A percentile compares a stretch with the other conserved stretches of the same genome.
Conservation (phyloP, 1,140 invertebrate genomes). For the Drosophila nigromelanica region DNA sequence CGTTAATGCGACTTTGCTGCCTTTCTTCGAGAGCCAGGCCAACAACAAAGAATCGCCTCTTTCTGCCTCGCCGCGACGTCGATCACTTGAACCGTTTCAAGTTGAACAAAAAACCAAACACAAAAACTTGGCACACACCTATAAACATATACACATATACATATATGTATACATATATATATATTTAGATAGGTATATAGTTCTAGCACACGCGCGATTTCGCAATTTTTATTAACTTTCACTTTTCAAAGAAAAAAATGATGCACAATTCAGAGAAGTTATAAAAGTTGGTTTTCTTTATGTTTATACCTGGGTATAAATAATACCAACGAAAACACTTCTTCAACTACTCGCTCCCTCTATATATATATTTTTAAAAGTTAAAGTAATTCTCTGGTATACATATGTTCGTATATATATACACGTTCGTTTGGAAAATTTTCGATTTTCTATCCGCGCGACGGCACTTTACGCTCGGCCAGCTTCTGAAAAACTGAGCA, state of each 20-base stretch:
- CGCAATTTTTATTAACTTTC: constrained; percentile 76
- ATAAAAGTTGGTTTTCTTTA: not conserved
- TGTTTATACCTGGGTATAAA: not conserved
- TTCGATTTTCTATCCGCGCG: constrained; percentile 56
- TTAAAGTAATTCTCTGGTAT: constrained; percentile 63
- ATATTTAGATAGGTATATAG: constrained; percentile 30
- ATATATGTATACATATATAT: constrained; percentile 35
- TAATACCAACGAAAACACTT: constrained; percentile 8
- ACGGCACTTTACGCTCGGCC: constrained; percentile 69
- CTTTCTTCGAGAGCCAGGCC: constrained; percentile 28
- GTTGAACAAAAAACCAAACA: constrained; percentile 34
- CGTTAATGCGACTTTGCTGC: constrained; percentile 67
- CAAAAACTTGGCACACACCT: constrained; percentile 32
- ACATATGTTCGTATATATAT: constrained; percentile 47
- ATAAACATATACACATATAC: constrained; percentile 17
- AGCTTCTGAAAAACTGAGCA: constrained; percentile 77
- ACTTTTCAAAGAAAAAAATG: constrained; percentile 38
- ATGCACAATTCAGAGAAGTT: constrained; percentile 1
- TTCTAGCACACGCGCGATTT: constrained; percentile 67
- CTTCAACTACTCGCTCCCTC: constrained; percentile 1
- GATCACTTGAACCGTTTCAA: constrained; percentile 34
- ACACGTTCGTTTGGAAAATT: constrained; percentile 59
- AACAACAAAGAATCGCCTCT: constrained; percentile 44
- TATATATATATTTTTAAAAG: constrained; percentile 4
- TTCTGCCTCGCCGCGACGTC: not conserved